Evolutionary conservation across 2,797 vertebrate genomes (phyloP), one percentile per base, ranked within the genome.

Genomic region (Rhyacichthys aspro): DNA sequence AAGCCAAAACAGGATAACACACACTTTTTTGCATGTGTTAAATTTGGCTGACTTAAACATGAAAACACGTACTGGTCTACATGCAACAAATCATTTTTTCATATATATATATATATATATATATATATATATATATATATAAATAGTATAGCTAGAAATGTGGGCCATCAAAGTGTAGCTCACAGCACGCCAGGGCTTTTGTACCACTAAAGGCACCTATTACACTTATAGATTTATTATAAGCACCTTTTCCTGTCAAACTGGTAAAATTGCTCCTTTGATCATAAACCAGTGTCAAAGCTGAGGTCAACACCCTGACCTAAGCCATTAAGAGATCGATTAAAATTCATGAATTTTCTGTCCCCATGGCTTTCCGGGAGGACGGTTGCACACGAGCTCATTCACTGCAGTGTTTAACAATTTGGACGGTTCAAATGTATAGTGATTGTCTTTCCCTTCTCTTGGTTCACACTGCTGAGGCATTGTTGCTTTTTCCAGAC

Each of bases 401-500:
- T 60, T 74, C 64, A 19, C 1, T 32, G 17, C 11, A 55, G 64
- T 10, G 12, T 69, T 74, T 14, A 61, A 36, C 28, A 16, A 23
- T 74, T 38, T 52, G 36, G 42, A 61, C 3, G 14, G 36, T 18
- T 59, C 47, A 74, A 63, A 54, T 57, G 43, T 62, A 42, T 63
- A 63, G 57, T 69, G 64, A 83, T 79, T 67, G 70, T 73, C 73
- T 78, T 42, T 53, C 45, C 39, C 61, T 54, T n/a, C 23, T 65
- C 46, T 59, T 67, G 55, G n/a, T 33, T 55, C 62, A 39, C 44
- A 68, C 79, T 76, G 78, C 76, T 78, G 67, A 65, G 72, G 52
- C 66, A 1, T 56, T 38, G 43, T 55, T 15, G 32, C 67, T 53
- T 45, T 11, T 45, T 11, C 55, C 44, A 55, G 33, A 0, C 43